Conservation (phyloP, 2,797 vertebrate species). For the Hapalemur alaotrensis region DNA sequence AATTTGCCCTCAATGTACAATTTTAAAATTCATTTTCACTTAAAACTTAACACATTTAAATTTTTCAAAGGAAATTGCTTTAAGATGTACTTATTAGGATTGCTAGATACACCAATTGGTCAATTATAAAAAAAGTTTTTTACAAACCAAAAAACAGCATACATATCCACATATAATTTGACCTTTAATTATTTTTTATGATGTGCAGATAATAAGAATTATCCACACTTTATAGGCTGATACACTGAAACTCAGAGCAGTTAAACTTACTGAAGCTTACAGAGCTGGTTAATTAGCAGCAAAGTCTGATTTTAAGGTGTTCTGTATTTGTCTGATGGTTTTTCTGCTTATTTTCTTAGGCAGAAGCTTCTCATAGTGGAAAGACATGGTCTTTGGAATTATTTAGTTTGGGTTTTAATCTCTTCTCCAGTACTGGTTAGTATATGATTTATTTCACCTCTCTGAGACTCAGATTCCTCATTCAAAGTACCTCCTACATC, state of each 20-base stretch:
- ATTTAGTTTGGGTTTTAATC: not conserved
- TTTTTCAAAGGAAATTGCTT: not conserved
- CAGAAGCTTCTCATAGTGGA: not conserved
- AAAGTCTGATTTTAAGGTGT: slow-evolving; percentile 18
- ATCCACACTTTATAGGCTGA: not conserved
- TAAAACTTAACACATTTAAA: not conserved
- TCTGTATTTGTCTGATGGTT: not conserved
- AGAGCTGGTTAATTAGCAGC: not conserved
- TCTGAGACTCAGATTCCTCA: not conserved
- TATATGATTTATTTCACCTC: not conserved
- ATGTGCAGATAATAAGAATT: not conserved
- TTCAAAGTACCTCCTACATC: not conserved
- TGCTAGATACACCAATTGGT: not conserved
- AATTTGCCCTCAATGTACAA: not conserved
- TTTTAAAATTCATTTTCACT: not conserved
- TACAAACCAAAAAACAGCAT: not conserved
- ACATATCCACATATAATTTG: not conserved
- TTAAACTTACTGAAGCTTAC: not conserved
- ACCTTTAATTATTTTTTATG: not conserved
- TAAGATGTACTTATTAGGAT: not conserved
- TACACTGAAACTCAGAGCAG: not conserved
- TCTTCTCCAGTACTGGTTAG: not conserved
- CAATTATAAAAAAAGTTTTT: not conserved
- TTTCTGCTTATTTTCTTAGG: not conserved
- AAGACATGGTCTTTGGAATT: not conserved